These are phyloP conservation scores for Drosophila birchii DNA, from an alignment of 2,888 invertebrate species.

Conservation along the genomic window DNA sequence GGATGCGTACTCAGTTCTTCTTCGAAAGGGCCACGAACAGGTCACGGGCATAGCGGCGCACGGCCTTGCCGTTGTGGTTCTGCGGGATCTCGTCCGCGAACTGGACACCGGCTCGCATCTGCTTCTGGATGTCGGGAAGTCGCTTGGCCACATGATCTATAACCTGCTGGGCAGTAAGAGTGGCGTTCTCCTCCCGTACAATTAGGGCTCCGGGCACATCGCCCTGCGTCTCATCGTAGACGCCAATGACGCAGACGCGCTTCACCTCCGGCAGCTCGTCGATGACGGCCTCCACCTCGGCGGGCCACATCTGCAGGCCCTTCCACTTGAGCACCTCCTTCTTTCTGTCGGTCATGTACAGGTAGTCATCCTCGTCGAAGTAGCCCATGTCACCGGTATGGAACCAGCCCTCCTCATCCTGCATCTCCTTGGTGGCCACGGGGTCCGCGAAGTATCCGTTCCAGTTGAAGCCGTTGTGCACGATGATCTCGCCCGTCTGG, in stretches of 20 bases:
- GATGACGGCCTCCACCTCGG: conserved; percentile 75
- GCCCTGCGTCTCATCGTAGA: conserved; percentile 49
- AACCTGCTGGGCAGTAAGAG: conserved; percentile 48
- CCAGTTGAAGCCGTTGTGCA: conserved; percentile 62
- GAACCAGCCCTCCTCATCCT: conserved; percentile 75
- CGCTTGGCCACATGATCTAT: conserved; percentile 55
- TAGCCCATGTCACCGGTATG: conserved; percentile 82
- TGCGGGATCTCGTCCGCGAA: conserved; percentile 71
- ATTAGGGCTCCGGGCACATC: conserved; percentile 58
- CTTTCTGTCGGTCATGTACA: conserved; percentile 75
- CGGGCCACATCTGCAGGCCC: conserved; percentile 67
- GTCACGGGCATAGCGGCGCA: conserved; percentile 57
- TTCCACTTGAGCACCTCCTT: conserved; percentile 79
- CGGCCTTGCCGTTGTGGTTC: conserved; percentile 73
- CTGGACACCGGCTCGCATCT: conserved; percentile 70
- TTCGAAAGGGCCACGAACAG: conserved; percentile 52
- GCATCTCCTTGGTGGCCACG: conserved; percentile 57
- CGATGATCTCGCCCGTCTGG: conserved; percentile 77
- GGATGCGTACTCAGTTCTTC: conserved; percentile 12
- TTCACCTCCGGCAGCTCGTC: conserved; percentile 64
- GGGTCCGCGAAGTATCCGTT: conserved; percentile 78
- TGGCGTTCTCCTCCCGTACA: conserved; percentile 19
- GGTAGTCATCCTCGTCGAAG: conserved; percentile 72
- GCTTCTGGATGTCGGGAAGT: conserved; percentile 41
- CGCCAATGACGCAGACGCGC: conserved; percentile 69